A percentile compares a stretch with the other conserved stretches of the same genome.
These are phyloP conservation scores for Limulus polyphemus DNA, from an alignment of 2,888 invertebrate genomes.

Conservation along the genomic window DNA sequence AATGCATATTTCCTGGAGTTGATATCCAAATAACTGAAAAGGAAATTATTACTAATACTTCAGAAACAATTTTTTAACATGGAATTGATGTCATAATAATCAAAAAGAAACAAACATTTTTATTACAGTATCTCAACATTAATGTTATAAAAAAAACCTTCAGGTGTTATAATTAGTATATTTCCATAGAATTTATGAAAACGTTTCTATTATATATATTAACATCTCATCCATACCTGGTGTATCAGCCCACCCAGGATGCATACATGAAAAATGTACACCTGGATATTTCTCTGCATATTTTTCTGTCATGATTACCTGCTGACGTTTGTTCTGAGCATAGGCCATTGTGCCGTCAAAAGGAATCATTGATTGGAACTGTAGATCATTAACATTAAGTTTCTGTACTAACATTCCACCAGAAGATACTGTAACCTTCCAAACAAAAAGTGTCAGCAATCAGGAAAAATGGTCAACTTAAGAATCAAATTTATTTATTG, in stretches of 20 bases:
- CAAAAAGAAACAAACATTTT: no score
- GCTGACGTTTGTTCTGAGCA: conserved; percentile 42
- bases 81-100: no score
- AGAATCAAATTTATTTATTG: no score
- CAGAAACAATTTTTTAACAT: no score
- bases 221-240: conserved; percentile 30
- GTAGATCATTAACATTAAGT: conserved; percentile 37
- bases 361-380: conserved; percentile 37
- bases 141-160: no score
- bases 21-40: no score
- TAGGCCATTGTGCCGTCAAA: conserved; percentile 42
- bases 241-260: conserved; percentile 44
- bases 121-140: no score
- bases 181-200: no score
- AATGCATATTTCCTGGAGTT: no score
- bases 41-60: no score
- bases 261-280: conserved; percentile 41
- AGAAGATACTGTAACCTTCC: conserved; percentile 39
- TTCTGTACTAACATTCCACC: conserved; percentile 42
- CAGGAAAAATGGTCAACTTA: neutral
- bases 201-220: no score
- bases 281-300: conserved; percentile 36
- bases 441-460: conserved; percentile 30
- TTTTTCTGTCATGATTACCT: conserved; percentile 37
- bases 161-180: no score